phyloP scores from a whole-genome alignment of 1,140 invertebrate genomes.

The Laupala kohalensis region DNA sequence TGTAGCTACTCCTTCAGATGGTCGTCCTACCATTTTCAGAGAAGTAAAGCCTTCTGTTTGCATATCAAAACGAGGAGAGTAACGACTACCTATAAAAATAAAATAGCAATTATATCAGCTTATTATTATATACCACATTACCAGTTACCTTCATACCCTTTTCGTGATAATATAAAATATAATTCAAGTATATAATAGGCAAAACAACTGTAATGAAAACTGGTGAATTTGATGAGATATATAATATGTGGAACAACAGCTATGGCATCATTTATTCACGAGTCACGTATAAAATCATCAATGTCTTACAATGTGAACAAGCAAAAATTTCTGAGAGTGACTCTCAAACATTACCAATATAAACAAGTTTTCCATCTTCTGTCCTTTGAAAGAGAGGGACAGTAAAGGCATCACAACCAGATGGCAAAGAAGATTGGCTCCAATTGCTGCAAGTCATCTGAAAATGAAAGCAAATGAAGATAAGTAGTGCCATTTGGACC shows the following conservation, averaged over 20 bases:
- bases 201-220: not conserved
- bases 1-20: conserved; percentile 26
- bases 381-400: conserved; percentile 58
- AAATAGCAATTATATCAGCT: no score
- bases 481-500: not conserved
- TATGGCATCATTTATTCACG: not conserved
- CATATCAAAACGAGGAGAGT: conserved; percentile 48
- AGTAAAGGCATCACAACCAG: conserved; percentile 56
- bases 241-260: not conserved
- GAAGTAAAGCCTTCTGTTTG: conserved; percentile 55
- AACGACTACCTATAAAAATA: conserved; percentile 35
- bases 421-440: conserved; percentile 51
- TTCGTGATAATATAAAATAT: no score
- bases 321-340: not conserved
- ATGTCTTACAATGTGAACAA: conserved; percentile 1
- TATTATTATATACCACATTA: no score
- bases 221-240: not conserved
- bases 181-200: no score
- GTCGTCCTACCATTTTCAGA: conserved; percentile 49
- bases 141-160: no score
- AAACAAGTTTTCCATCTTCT: conserved; percentile 58
- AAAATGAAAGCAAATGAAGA: conserved; percentile 4
- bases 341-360: conserved; percentile 41
- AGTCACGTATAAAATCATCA: not conserved
- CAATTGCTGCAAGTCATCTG: conserved; percentile 53